A percentile compares a stretch with the other conserved stretches of the same genome.
phyloP scores from a whole-genome alignment of 2,113 vertebrate species.

The Callipepla californica region DNA sequence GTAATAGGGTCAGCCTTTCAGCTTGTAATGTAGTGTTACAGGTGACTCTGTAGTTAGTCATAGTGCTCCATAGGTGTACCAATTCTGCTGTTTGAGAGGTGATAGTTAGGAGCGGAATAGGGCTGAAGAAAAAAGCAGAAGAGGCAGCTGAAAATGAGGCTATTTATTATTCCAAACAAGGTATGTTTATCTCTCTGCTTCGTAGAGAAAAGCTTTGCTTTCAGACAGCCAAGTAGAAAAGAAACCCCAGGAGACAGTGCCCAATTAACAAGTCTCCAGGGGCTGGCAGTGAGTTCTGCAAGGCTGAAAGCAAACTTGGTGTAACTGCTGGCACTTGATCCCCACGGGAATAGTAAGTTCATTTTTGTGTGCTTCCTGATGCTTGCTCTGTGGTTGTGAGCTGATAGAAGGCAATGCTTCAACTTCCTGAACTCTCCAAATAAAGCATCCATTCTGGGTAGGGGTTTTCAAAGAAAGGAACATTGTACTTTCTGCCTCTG shows the following conservation, averaged over 20 bases:
- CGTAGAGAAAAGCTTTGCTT: background rate
- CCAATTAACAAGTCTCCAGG: background rate
- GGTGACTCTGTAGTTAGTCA: background rate
- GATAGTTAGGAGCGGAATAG: background rate
- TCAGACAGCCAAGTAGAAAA: background rate
- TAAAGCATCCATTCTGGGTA: slow-evolving; percentile 52
- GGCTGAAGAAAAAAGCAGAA: background rate
- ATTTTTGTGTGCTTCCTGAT: slow-evolving; percentile 63
- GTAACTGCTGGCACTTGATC: slow-evolving; percentile 44
- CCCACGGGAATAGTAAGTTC: slow-evolving; percentile 40
- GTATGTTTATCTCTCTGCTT: background rate
- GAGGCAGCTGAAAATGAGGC: background rate
- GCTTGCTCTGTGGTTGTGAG: slow-evolving; percentile 36
- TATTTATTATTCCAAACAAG: background rate
- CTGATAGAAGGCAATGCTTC: slow-evolving; percentile 45
- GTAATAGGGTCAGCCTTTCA: background rate
- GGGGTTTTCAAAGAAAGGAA: slow-evolving; percentile 18
- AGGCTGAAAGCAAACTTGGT: slow-evolving; percentile 35
- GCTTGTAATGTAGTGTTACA: background rate
- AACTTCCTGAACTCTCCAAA: slow-evolving; percentile 62
- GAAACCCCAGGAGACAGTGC: background rate
- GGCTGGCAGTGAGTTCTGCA: background rate
- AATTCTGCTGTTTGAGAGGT: background rate
- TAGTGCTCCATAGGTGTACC: fast-evolving
- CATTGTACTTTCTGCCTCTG: slow-evolving; percentile 45